Percentiles rank a stretch among this genome's conserved stretches.
Conservation (phyloP, 2,888 invertebrate species). For the Acanthosepion esculentum region DNA sequence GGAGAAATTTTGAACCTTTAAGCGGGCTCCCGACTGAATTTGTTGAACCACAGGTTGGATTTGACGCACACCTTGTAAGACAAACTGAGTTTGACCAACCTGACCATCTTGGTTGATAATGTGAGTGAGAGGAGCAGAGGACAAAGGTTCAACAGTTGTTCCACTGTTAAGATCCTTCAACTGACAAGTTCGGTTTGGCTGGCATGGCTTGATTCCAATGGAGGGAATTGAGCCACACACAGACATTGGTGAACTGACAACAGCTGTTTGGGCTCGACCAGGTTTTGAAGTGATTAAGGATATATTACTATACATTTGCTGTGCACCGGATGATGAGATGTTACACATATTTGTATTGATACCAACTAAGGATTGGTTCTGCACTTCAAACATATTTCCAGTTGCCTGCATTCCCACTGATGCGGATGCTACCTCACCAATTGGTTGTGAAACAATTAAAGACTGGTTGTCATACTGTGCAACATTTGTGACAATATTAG, state of each 20-base stretch:
- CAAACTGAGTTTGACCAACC: constrained; percentile 54
- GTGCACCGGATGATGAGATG: background rate
- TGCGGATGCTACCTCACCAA: background rate
- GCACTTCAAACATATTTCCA: background rate
- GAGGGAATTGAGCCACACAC: constrained; percentile 47
- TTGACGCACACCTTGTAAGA: constrained; percentile 55
- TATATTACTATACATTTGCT: constrained; percentile 39
- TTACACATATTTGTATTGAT: no score
- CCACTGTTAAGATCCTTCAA: background rate
- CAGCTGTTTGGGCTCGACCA: constrained; percentile 42
- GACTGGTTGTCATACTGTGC: background rate
- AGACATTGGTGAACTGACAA: constrained; percentile 47
- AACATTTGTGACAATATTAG: background rate
- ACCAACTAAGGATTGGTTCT: no score
- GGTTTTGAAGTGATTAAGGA: background rate
- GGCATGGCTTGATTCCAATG: constrained; percentile 40
- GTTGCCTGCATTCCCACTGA: background rate
- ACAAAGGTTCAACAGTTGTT: background rate
- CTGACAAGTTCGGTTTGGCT: background rate
- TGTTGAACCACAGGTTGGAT: constrained; percentile 51
- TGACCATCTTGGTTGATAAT: constrained; percentile 24
- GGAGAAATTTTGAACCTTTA: constrained; percentile 25
- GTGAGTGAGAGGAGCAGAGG: background rate
- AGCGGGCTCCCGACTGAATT: constrained; percentile 39
- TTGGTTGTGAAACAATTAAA: background rate